These are phyloP conservation scores for Augochlora pura DNA, from an alignment of 1,140 invertebrate genomes.

Conservation along the genomic window DNA sequence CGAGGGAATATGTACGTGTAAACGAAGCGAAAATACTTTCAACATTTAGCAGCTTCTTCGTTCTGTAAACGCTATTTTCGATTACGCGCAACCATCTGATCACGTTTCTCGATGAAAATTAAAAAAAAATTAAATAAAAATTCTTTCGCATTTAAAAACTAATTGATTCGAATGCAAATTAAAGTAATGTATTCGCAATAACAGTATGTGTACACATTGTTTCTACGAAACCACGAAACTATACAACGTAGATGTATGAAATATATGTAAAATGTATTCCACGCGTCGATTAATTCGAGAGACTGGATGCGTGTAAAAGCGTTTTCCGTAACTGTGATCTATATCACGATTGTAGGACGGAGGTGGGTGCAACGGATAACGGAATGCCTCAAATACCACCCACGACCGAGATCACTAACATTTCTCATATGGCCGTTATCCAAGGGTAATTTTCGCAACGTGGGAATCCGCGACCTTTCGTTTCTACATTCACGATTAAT, in stretches of 20 bases:
- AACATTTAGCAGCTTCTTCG: neutral
- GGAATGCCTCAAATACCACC: constrained; percentile 61
- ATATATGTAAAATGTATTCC: constrained; percentile 41
- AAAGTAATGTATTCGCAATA: no score
- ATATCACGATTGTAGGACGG: constrained; percentile 57
- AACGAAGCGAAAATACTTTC: neutral
- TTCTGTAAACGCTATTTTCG: neutral
- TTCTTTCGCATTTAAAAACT: neutral
- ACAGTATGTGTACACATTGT: no score
- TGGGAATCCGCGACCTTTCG: constrained; percentile 34
- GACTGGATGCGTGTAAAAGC: constrained; percentile 36
- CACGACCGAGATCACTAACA: constrained; percentile 54
- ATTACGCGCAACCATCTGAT: neutral
- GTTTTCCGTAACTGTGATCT: constrained; percentile 62
- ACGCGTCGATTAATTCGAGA: constrained; percentile 48
- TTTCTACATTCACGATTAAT: constrained; percentile 27
- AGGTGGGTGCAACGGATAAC: constrained; percentile 69
- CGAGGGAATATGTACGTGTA: constrained; percentile 3
- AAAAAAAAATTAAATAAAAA: no score
- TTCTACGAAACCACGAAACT: no score
- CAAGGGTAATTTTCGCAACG: constrained; percentile 38
- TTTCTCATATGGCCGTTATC: constrained; percentile 53
- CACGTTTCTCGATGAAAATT: no score
- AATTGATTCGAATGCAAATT: neutral
- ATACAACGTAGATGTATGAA: no score